These are phyloP conservation scores for Pristionchus entomophagus DNA, from an alignment of 2,888 invertebrate species.

Conservation along the genomic window DNA sequence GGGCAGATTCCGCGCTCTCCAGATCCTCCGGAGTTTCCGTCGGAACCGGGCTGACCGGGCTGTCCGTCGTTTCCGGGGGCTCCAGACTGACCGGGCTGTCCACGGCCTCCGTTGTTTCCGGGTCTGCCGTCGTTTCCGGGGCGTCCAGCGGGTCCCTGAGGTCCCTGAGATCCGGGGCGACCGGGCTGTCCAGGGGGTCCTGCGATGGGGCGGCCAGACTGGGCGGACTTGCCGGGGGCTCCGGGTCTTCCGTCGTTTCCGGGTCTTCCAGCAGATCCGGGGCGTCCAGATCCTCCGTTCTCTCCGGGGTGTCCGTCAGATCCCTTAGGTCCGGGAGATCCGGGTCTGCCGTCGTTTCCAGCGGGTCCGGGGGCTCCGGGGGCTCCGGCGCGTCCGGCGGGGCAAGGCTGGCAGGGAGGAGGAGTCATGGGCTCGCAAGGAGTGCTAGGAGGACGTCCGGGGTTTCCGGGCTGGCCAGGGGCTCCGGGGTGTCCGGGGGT, in stretches of 20 bases:
- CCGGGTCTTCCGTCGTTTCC: conserved; percentile 49
- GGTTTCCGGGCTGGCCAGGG: conserved; percentile 45
- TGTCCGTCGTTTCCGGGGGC: conserved; percentile 46
- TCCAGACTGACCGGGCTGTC: conserved; percentile 31
- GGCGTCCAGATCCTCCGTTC: conserved; percentile 27
- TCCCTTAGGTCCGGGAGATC: conserved; percentile 42
- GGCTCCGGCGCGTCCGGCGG: conserved; percentile 41
- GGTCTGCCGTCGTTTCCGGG: conserved; percentile 47
- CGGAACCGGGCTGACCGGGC: conserved; percentile 4
- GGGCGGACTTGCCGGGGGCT: conserved; percentile 44
- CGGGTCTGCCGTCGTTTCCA: conserved; percentile 45
- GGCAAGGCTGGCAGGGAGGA: conserved; percentile 46
- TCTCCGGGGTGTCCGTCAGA: conserved; percentile 36
- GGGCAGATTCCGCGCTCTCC: conserved; percentile 50
- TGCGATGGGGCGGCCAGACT: conserved; percentile 19
- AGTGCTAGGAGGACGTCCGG: conserved; percentile 30
- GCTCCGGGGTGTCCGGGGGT: conserved; percentile 48
- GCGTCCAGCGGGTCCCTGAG: conserved; percentile 41
- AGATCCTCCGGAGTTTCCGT: conserved; percentile 36
- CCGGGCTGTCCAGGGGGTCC: conserved; percentile 46
- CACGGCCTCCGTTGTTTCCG: conserved; percentile 32
- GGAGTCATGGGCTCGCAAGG: conserved; percentile 47
- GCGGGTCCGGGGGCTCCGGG: conserved; percentile 47
- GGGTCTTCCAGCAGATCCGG: conserved; percentile 36
- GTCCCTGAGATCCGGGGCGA: conserved; percentile 43